Evolutionary conservation across 2,888 invertebrate species (phyloP), one percentile per base, ranked within the genome.

Genomic region (Synanthedon tipuliformis): DNA sequence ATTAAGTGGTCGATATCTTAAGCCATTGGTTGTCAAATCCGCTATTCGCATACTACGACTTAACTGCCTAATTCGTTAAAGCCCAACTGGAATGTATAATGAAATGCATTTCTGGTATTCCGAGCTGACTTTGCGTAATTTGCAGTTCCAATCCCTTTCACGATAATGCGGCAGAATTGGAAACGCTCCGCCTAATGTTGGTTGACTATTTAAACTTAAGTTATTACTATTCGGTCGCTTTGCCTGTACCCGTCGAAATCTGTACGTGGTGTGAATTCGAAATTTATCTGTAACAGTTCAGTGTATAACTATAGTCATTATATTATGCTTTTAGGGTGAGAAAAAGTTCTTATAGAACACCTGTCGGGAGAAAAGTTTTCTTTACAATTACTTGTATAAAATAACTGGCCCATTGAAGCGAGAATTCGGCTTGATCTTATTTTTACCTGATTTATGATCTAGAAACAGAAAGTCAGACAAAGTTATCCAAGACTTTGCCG

Each of bases 31-130:
- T 34, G 40, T 51, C 15, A 52, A 54, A 50, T 50, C 41, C 41
- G 13, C n/a, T 13, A 2, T 45, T 45, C 48, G 10, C 40, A 10
- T 34, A 51, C 50, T 50, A 51, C 16, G 41, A 50, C 50, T 52
- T 52, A 48, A 50, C 53, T 41, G 41, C 52, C 51, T 52, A 50
- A 13, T 15, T 53, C 50, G 57, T 59, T 59, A 61, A 61, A 57
- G 57, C 59, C 48, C 53, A 53, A 52, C 58, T 58, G 55, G 64
- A 66, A 66, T 67, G 60, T 65, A 63, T 60, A 61, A 65, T 65
- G 57, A 57, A 51, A 55, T 65, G 63, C 59, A 63, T 60, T 63
- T 60, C 52, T 51, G 11, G 51, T 41, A 51, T 51, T 45, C 16
- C 40, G 49, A 52, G 53, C 52, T 60, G 55, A 65, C 58, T 59